phyloP scores from a whole-genome alignment of 2,113 vertebrate species.

The Urocitellus parryii region DNA sequence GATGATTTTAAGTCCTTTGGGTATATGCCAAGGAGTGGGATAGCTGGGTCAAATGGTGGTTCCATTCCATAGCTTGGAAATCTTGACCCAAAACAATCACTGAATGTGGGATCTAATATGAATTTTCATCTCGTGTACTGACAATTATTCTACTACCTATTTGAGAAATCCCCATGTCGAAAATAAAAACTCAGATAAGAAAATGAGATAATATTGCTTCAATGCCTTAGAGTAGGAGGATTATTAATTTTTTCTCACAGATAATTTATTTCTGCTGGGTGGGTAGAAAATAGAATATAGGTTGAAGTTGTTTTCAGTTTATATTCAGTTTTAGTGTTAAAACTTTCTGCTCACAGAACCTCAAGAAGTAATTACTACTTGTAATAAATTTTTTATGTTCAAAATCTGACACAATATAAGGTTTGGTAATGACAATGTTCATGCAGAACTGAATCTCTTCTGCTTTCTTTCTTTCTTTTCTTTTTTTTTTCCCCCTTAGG shows the following conservation, averaged over 20 bases:
- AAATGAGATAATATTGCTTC: conserved; percentile 35
- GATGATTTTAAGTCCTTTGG: no score
- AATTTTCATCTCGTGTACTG: not conserved
- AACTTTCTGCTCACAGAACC: conserved; percentile 41
- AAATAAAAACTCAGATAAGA: conserved; percentile 26
- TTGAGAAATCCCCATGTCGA: conserved; percentile 49
- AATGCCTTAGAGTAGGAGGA: not conserved
- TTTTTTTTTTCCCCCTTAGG: not conserved
- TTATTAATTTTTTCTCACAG: not conserved
- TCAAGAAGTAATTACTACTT: conserved; percentile 43
- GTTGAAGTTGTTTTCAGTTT: conserved; percentile 16
- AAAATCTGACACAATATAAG: conserved; percentile 45
- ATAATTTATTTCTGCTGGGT: conserved; percentile 16
- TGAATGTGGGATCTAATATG: conserved; percentile 11
- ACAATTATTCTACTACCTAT: conserved; percentile 20
- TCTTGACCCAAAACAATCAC: not conserved
- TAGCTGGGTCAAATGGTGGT: no score
- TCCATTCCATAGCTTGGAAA: not conserved
- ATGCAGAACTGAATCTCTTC: conserved; percentile 1
- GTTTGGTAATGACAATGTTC: conserved; percentile 57
- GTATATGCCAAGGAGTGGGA: no score
- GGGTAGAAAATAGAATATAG: not conserved
- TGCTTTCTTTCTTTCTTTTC: conserved; percentile 33
- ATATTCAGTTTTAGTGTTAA: conserved; percentile 42
- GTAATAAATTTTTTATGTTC: conserved; percentile 27